These are phyloP conservation scores for Muntiacus muntjak DNA, from an alignment of 2,113 vertebrate species.

Conservation along the genomic window DNA sequence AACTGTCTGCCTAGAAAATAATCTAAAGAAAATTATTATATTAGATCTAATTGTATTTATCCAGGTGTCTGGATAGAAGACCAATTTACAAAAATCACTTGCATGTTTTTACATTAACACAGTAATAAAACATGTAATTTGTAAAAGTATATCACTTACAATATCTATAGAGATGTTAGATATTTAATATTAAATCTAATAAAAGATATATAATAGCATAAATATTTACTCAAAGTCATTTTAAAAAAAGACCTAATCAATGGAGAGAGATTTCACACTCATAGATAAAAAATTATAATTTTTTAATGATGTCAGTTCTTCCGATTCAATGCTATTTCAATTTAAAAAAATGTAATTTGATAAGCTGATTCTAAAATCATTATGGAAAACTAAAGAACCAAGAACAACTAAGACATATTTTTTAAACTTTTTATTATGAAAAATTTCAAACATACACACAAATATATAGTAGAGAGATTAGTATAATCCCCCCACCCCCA, in stretches of 20 bases:
- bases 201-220: background rate
- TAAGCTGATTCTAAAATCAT: background rate
- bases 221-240: background rate
- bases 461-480: background rate
- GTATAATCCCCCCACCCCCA: background rate
- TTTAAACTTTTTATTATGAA: background rate
- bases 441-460: background rate
- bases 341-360: background rate
- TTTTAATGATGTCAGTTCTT: background rate
- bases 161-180: background rate
- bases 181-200: slow-evolving; percentile 4
- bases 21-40: background rate
- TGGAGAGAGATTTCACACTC: background rate
- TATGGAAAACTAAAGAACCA: background rate
- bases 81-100: background rate
- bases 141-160: background rate
- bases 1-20: background rate
- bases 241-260: background rate
- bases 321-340: background rate
- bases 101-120: background rate
- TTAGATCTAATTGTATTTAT: background rate
- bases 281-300: background rate
- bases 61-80: background rate
- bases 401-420: background rate
- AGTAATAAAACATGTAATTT: background rate